Percentiles rank a stretch among this genome's conserved stretches.
Conservation (phyloP, 2,797 vertebrate genomes). For the Myripristis jacobus region DNA sequence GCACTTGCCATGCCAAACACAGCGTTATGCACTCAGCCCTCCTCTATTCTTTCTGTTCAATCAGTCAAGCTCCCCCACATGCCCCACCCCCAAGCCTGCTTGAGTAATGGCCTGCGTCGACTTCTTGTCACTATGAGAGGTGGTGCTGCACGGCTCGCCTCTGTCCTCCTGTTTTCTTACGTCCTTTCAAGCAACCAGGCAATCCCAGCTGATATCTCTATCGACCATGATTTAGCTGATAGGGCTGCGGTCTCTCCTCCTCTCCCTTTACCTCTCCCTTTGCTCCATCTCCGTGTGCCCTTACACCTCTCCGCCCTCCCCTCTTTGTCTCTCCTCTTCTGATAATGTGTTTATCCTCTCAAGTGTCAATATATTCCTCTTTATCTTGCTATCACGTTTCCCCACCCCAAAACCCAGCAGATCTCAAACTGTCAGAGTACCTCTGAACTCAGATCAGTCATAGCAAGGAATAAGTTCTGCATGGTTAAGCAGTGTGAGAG, state of each 20-base stretch:
- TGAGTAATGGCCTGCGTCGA: constrained; percentile 85
- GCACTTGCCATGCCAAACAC: constrained; percentile 59
- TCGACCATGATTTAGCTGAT: constrained; percentile 84
- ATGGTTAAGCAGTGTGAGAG: constrained; percentile 72
- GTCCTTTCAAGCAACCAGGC: constrained; percentile 82
- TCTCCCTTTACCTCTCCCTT: constrained; percentile 27
- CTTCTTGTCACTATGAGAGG: constrained; percentile 85
- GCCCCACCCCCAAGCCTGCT: constrained; percentile 53
- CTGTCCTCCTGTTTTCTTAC: constrained; percentile 79
- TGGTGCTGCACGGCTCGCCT: constrained; percentile 79
- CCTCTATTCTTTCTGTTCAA: constrained; percentile 75
- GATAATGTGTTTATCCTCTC: constrained; percentile 52
- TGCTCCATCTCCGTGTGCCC: constrained; percentile 14
- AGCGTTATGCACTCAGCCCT: constrained; percentile 60
- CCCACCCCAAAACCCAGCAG: constrained; percentile 27
- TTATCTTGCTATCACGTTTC: constrained; percentile 47
- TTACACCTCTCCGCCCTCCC: constrained; percentile 25
- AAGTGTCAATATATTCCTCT: constrained; percentile 60
- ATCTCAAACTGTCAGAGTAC: constrained; percentile 55
- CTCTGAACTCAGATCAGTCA: constrained; percentile 68
- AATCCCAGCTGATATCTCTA: constrained; percentile 87
- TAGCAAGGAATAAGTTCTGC: constrained; percentile 69
- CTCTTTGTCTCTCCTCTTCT: constrained; percentile 37
- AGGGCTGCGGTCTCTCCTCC: constrained; percentile 56
- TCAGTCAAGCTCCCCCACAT: constrained; percentile 54